A percentile compares a stretch with the other conserved stretches of the same genome.
Evolutionary conservation across 1,140 invertebrate species (phyloP).

Genomic region (Laupala kohalensis): DNA sequence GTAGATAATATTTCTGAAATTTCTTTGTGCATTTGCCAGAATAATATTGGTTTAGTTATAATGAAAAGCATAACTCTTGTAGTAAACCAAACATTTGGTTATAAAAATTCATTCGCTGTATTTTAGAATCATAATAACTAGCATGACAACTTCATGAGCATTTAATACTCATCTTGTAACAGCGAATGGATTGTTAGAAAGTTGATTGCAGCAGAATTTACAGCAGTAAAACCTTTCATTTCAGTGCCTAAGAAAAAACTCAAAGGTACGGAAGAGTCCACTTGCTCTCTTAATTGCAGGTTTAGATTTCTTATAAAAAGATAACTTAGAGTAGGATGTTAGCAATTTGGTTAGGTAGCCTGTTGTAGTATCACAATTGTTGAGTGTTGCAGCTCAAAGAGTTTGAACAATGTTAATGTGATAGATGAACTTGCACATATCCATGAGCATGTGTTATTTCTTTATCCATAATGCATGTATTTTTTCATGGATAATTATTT

Average conservation of each 20-base stretch:
- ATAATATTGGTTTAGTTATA: background rate
- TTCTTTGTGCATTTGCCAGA: background rate
- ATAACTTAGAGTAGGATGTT: background rate
- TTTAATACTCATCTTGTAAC: background rate
- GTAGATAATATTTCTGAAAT: too few species aligned
- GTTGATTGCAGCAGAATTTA: background rate
- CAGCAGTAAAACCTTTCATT: slow-evolving; percentile 35
- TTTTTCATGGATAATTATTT: too few species aligned
- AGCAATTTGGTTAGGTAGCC: background rate
- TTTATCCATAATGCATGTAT: too few species aligned
- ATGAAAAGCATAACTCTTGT: background rate
- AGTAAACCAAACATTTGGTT: background rate
- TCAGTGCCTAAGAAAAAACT: slow-evolving; percentile 60
- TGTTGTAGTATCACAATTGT: background rate
- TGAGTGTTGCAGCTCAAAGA: background rate
- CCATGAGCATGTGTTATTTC: too few species aligned
- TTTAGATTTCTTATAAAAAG: background rate
- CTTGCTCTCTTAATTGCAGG: background rate
- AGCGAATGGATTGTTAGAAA: background rate
- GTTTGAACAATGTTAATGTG: background rate
- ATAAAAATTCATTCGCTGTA: background rate
- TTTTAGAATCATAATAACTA: background rate
- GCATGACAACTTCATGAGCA: background rate
- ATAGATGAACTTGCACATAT: too few species aligned
- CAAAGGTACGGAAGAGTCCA: slow-evolving; percentile 38